phyloP scores from a whole-genome alignment of 2,113 vertebrate genomes.

The Callorhinus ursinus region DNA sequence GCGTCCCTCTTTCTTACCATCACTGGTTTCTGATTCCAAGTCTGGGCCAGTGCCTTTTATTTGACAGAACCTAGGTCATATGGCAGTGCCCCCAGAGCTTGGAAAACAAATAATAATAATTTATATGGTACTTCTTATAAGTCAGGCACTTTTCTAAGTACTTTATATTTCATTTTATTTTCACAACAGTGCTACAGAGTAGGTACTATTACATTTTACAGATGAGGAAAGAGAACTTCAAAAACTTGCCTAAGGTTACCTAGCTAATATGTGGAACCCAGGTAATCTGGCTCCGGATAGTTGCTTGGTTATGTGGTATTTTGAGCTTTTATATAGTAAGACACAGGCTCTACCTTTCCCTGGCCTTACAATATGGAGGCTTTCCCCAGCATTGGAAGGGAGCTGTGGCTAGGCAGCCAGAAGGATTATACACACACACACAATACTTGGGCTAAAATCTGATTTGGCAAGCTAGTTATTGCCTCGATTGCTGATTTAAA shows the following conservation, averaged over 20 bases:
- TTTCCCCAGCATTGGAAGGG: background rate
- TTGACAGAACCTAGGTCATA: background rate
- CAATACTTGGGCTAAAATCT: background rate
- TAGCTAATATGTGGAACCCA: background rate
- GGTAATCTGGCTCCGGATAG: background rate
- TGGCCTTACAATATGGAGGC: background rate
- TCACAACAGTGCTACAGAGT: background rate
- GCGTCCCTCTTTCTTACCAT: background rate
- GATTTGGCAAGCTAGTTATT: background rate
- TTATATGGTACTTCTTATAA: background rate
- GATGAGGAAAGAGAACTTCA: background rate
- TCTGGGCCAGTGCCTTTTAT: background rate
- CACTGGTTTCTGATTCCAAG: background rate
- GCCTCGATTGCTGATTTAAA: background rate
- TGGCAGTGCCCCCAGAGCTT: background rate
- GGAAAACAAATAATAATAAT: background rate
- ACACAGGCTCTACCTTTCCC: background rate
- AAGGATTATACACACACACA: background rate
- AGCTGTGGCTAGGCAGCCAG: background rate
- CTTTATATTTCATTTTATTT: background rate
- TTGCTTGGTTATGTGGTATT: background rate
- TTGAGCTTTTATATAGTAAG: background rate
- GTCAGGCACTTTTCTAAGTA: background rate
- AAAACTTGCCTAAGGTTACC: background rate
- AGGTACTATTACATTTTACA: background rate